These are phyloP conservation scores for Manis pentadactyla DNA, from an alignment of 2,797 vertebrate genomes.

Conservation along the genomic window DNA sequence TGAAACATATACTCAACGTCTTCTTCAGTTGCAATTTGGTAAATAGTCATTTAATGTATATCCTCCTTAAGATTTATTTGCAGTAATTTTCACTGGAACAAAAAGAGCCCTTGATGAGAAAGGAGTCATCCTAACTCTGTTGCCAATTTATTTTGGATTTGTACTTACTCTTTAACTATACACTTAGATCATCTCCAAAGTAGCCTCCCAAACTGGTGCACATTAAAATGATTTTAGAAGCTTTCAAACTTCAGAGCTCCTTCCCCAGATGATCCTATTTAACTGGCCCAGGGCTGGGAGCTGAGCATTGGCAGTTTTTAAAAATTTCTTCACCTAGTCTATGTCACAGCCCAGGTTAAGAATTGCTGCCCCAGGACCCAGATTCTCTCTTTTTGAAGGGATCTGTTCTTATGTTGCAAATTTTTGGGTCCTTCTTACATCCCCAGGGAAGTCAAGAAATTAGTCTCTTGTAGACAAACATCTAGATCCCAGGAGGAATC, in stretches of 20 bases:
- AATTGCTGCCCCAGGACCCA: not conserved
- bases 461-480: not conserved
- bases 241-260: not conserved
- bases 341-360: not conserved
- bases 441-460: not conserved
- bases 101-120: slow-evolving; percentile 43
- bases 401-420: not conserved
- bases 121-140: slow-evolving; percentile 4
- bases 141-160: slow-evolving; percentile 50
- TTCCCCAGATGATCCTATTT: not conserved
- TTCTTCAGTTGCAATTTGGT: not conserved
- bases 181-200: not conserved
- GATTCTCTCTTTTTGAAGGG: not conserved
- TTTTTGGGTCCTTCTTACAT: not conserved
- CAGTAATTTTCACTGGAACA: slow-evolving; percentile 42
- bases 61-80: slow-evolving; percentile 52
- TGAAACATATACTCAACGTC: slow-evolving; percentile 7
- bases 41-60: slow-evolving; percentile 48
- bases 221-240: slow-evolving; percentile 15
- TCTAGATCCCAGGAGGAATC: not conserved
- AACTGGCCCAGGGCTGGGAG: not conserved
- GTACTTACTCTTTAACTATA: slow-evolving; percentile 29
- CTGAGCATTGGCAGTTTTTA: not conserved
- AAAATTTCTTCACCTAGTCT: not conserved
- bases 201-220: not conserved